These are phyloP conservation scores for Rattus rattus DNA, from an alignment of 2,113 vertebrate species.

Conservation along the genomic window DNA sequence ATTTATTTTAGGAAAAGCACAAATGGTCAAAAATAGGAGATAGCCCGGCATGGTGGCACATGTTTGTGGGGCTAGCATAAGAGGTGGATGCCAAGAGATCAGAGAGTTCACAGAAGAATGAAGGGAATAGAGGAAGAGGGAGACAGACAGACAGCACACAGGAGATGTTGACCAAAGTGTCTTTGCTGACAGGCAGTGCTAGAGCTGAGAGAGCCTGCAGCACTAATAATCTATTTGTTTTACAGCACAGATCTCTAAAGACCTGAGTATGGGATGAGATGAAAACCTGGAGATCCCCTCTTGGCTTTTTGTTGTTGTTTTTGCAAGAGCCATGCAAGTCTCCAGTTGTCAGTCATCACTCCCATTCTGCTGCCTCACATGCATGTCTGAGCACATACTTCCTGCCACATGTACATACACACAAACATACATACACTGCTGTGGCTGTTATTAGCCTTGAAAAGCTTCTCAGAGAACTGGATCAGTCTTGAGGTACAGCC, in stretches of 20 bases:
- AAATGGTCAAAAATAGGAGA: not conserved
- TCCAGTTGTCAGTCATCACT: not conserved
- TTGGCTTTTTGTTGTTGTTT: not conserved
- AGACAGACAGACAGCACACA: not conserved
- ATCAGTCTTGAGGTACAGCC: not conserved
- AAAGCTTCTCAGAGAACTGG: not conserved
- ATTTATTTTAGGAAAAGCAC: not conserved
- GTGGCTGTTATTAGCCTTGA: not conserved
- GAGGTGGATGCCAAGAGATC: not conserved
- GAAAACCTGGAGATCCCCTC: not conserved
- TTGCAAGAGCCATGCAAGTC: not conserved
- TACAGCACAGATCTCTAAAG: not conserved
- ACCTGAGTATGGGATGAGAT: not conserved
- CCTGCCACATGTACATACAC: not conserved
- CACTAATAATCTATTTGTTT: not conserved
- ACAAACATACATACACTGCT: too few species aligned
- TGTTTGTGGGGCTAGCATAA: not conserved
- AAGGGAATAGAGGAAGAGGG: not conserved
- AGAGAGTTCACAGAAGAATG: not conserved
- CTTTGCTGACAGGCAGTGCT: constrained; percentile 34
- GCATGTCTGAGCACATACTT: too few species aligned
- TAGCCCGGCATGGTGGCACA: not conserved
- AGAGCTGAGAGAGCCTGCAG: not conserved
- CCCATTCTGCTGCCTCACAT: not conserved
- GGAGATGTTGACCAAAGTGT: constrained; percentile 14